Evolutionary conservation across 2,113 vertebrate genomes (phyloP), one percentile per base, ranked within the genome.

Genomic region (Nibea coibor): DNA sequence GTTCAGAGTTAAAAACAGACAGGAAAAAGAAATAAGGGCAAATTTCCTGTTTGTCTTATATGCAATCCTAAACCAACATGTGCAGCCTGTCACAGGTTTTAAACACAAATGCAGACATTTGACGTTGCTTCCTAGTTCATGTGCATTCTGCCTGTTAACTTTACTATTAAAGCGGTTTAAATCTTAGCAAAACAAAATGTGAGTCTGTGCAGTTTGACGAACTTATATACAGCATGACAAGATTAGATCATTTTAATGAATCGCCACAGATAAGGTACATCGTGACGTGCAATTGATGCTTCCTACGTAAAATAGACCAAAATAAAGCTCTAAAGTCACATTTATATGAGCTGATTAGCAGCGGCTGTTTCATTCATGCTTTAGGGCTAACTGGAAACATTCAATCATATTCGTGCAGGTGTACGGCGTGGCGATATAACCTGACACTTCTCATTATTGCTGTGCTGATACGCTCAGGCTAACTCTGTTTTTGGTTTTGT

Each of bases 1-100:
- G 65, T 72, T 74, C 26, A 16, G 64, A 17, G 22, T 20, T 51
- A 72, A 77, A 77, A 72, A 71, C 10, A 53, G 20, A 54, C 35
- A 58, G 61, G 26, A 35, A n/a, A 39, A 35, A 68, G 3, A 76
- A 45, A 65, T 20, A 54, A 56, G n/a, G 78, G 22, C 26, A 22
- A 9, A 70, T 81, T 20, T 85, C 16, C 84, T 78, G 64, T 62
- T 75, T 61, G 66, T 10, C 15, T 67, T n/a, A 19, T 19, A 58
- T 20, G 47, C 4, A 57, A 43, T 35, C 15, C 3, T 42, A 64
- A 45, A 59, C 0, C 2, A 42, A 62, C 19, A 17, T 10, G n/a
- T 67, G 63, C 62, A 50, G 42, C 15, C 12, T 8, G n/a, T 57
- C 26, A 43, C 66, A 22, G 15, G 14, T 39, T 66, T 72, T 26